Evolutionary conservation across 2,888 invertebrate species (phyloP).

Genomic region (Microchrysa polita): DNA sequence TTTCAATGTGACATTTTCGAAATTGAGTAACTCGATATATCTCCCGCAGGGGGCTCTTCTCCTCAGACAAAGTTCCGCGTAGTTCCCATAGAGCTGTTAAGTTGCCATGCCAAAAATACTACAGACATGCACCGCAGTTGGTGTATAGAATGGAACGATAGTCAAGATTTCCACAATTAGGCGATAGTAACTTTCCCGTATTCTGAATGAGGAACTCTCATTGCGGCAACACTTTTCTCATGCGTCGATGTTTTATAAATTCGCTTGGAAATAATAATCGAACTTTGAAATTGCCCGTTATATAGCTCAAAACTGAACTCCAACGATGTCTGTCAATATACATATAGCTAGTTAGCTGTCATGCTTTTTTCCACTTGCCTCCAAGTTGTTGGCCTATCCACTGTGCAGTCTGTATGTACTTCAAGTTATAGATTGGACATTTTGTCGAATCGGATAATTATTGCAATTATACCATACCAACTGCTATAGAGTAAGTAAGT

Average conservation of each 20-base stretch:
- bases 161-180: too few species aligned
- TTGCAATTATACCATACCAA: constrained; percentile 25
- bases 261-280: constrained; percentile 15
- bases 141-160: too few species aligned
- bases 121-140: too few species aligned
- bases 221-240: not conserved
- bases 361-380: not conserved
- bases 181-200: too few species aligned
- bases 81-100: too few species aligned
- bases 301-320: not conserved
- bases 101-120: too few species aligned
- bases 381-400: not conserved
- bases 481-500: not conserved
- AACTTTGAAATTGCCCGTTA: constrained; percentile 6
- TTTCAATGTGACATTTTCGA: too few species aligned
- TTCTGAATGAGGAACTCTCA: too few species aligned
- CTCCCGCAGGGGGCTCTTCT: too few species aligned
- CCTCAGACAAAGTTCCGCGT: too few species aligned
- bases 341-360: not conserved
- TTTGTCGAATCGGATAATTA: constrained; percentile 27
- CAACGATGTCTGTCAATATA: not conserved
- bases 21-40: too few species aligned
- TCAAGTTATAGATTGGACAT: not conserved
- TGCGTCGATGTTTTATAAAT: not conserved
- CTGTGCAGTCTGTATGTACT: not conserved